Evolutionary conservation across 2,888 invertebrate genomes (phyloP).

Genomic region (Eucera pruinosa): DNA sequence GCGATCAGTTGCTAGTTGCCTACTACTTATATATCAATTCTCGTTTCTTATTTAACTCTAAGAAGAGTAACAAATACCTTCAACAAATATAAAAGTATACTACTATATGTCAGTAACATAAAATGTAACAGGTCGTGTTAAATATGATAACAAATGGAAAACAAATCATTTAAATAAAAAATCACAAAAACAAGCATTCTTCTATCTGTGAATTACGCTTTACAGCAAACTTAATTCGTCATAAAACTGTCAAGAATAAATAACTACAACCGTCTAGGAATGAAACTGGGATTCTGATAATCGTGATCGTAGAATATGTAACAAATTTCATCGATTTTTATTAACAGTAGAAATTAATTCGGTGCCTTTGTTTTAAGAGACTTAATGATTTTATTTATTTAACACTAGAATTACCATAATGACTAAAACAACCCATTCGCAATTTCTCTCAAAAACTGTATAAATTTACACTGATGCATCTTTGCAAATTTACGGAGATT

Average conservation of each 20-base stretch:
- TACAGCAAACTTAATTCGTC: constrained; percentile 41
- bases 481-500: no score
- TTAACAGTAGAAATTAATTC: no score
- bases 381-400: no score
- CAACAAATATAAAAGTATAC: constrained; percentile 65
- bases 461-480: no score
- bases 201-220: constrained; percentile 35
- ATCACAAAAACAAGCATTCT: constrained; percentile 61
- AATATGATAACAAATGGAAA: constrained; percentile 69
- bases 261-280: constrained; percentile 48
- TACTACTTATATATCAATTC: constrained; percentile 46
- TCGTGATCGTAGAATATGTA: constrained; percentile 57
- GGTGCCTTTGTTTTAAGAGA: no score
- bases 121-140: constrained; percentile 67
- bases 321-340: constrained; percentile 62
- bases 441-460: no score
- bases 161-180: constrained; percentile 64
- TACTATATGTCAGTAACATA: constrained; percentile 64
- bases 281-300: constrained; percentile 62
- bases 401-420: no score
- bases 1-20: constrained; percentile 36
- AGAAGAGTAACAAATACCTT: constrained; percentile 62
- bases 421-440: no score
- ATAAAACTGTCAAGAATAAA: constrained; percentile 52
- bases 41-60: constrained; percentile 42